phyloP scores from a whole-genome alignment of 2,797 vertebrate species.

The Mormyrops boulengeri region DNA sequence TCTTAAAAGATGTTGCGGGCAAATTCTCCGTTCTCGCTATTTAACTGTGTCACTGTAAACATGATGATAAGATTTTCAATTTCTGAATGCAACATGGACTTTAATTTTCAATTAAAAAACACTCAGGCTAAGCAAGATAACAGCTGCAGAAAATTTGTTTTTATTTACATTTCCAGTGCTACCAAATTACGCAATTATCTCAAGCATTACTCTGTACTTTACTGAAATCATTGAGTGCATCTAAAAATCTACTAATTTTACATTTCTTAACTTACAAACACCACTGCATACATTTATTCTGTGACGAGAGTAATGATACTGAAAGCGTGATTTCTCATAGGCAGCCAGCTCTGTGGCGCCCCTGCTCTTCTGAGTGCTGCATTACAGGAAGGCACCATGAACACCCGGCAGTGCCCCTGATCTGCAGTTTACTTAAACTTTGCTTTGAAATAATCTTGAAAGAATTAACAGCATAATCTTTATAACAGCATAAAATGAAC shows the following conservation, averaged over 20 bases:
- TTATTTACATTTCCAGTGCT: conserved; percentile 1
- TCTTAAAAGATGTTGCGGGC: neutral
- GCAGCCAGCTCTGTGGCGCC: neutral
- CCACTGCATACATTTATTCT: neutral
- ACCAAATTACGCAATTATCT: conserved; percentile 11
- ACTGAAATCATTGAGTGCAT: neutral
- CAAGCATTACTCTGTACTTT: neutral
- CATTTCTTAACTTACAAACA: neutral
- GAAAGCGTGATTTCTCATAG: neutral
- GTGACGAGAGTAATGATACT: neutral
- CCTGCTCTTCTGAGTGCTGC: neutral
- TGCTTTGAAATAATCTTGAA: neutral
- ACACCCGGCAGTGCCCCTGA: neutral
- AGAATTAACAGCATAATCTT: neutral
- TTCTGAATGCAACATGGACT: conserved; percentile 9
- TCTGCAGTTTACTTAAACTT: neutral
- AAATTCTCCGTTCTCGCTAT: neutral
- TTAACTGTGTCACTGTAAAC: conserved; percentile 14
- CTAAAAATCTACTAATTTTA: conserved; percentile 11
- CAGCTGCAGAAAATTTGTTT: conserved; percentile 13
- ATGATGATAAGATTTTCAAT: conserved; percentile 14
- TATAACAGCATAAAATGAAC: neutral
- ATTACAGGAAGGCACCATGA: neutral
- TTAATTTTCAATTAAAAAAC: conserved; percentile 22
- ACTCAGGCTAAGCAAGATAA: conserved; percentile 5